These are phyloP conservation scores for Dicerorhinus sumatrensis DNA, from an alignment of 2,113 vertebrate species.

Conservation along the genomic window DNA sequence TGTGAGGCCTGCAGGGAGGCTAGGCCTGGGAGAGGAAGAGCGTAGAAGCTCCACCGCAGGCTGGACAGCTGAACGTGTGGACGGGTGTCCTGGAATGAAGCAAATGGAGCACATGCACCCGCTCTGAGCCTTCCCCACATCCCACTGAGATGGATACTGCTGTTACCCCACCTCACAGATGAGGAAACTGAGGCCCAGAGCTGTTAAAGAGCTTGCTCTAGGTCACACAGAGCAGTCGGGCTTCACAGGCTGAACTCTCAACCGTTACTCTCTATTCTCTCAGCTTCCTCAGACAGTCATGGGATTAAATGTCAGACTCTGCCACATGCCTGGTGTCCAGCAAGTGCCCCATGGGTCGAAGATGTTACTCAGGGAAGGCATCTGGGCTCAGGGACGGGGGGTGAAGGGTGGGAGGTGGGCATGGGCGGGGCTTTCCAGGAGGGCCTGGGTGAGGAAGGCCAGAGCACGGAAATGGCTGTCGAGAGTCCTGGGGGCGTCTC, in stretches of 20 bases:
- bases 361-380: neutral
- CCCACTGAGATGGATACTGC: neutral
- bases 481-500: neutral
- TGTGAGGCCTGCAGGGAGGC: neutral
- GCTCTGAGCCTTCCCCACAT: neutral
- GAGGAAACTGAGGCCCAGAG: neutral
- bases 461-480: neutral
- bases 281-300: neutral
- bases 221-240: neutral
- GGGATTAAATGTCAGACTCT: neutral
- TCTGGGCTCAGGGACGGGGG: neutral
- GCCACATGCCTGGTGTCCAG: neutral
- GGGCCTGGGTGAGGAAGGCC: neutral
- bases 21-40: accelerated
- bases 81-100: neutral
- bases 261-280: neutral
- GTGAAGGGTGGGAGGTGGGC: neutral
- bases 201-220: neutral
- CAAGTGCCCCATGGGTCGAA: neutral
- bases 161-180: neutral
- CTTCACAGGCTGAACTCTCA: neutral
- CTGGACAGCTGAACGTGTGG: neutral
- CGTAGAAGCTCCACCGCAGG: accelerated
- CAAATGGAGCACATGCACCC: accelerated
- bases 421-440: neutral